phyloP scores from a whole-genome alignment of 2,797 vertebrate genomes.

The Crenichthys baileyi region DNA sequence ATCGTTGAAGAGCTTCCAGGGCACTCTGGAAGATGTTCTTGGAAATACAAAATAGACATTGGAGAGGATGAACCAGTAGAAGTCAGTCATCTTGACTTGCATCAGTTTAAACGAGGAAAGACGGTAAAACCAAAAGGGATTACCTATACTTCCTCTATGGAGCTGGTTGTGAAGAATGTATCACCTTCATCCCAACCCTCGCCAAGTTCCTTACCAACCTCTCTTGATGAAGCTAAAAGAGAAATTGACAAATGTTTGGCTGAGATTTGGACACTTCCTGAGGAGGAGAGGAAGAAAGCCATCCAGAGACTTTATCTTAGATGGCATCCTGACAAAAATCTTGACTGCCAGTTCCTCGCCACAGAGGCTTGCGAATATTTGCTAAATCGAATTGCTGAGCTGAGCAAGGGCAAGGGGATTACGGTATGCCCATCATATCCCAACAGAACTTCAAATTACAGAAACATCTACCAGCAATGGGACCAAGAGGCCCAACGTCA shows the following conservation, averaged over 20 bases:
- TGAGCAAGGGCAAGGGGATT: slow-evolving; percentile 10
- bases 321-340: slow-evolving; percentile 87
- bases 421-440: neutral
- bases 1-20: slow-evolving; percentile 74
- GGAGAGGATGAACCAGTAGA: slow-evolving; percentile 65
- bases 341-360: slow-evolving; percentile 57
- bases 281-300: slow-evolving; percentile 74
- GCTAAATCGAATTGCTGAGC: slow-evolving; percentile 68
- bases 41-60: slow-evolving; percentile 77
- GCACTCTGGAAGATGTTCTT: slow-evolving; percentile 34
- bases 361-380: slow-evolving; percentile 81
- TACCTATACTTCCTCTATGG: slow-evolving; percentile 37
- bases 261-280: slow-evolving; percentile 77
- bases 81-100: slow-evolving; percentile 80
- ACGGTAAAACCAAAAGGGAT: slow-evolving; percentile 22
- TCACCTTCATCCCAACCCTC: slow-evolving; percentile 35
- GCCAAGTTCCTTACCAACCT: slow-evolving; percentile 46
- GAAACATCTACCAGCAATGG: slow-evolving; percentile 73
- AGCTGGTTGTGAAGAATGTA: slow-evolving; percentile 35
- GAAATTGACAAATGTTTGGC: slow-evolving; percentile 80
- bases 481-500: slow-evolving; percentile 78
- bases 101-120: slow-evolving; percentile 79
- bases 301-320: slow-evolving; percentile 80
- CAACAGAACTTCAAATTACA: slow-evolving; percentile 30
- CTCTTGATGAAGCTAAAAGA: slow-evolving; percentile 77